These are phyloP conservation scores for Nestor notabilis DNA, from an alignment of 2,113 vertebrate genomes.

Conservation along the genomic window DNA sequence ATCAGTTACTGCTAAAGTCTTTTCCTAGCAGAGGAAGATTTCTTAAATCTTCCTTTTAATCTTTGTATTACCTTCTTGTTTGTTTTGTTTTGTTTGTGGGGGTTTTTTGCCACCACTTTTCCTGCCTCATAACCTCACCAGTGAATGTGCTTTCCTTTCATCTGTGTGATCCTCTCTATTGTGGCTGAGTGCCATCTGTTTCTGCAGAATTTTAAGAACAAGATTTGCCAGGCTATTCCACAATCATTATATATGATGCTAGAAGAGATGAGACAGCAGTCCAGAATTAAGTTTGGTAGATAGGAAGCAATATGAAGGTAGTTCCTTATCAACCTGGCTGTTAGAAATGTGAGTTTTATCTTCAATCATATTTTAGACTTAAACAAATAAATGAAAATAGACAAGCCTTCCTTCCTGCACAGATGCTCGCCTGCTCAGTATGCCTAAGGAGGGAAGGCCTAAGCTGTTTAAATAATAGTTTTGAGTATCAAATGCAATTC, in stretches of 20 bases:
- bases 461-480: background rate
- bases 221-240: background rate
- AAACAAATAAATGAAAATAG: background rate
- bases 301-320: background rate
- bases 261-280: background rate
- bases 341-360: background rate
- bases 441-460: background rate
- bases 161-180: background rate
- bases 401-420: background rate
- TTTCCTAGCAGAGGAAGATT: background rate
- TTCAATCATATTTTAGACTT: background rate
- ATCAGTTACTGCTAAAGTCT: background rate
- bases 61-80: background rate
- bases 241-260: background rate
- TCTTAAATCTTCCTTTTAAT: background rate
- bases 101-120: background rate
- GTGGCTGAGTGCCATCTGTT: slow-evolving; percentile 24
- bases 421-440: background rate
- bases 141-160: background rate
- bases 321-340: background rate
- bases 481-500: background rate
- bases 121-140: background rate
- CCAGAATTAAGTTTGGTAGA: background rate
- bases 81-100: background rate
- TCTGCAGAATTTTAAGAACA: slow-evolving; percentile 1